These are phyloP conservation scores for Epizoanthus fatuus DNA, from an alignment of 92 coral and sea anemone species.

Conservation along the genomic window DNA sequence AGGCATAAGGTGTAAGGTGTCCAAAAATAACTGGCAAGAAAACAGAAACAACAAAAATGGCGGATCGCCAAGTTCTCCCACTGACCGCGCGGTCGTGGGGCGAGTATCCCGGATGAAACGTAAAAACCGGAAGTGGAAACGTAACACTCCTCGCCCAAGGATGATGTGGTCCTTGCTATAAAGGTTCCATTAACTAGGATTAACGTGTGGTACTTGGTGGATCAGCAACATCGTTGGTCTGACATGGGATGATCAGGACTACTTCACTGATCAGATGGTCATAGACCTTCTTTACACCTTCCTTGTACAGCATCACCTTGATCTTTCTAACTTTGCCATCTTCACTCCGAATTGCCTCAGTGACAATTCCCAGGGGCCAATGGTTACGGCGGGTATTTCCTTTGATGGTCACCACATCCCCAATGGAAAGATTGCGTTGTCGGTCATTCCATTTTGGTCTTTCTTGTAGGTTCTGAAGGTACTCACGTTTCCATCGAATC, in stretches of 20 bases:
- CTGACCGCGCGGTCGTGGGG: no score
- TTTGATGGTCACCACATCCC: not conserved
- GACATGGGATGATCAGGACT: constrained; percentile 1
- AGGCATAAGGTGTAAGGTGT: no score
- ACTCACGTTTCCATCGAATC: not conserved
- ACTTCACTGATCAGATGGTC: constrained; percentile 1
- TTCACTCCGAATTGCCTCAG: not conserved
- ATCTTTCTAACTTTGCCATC: constrained; percentile 22
- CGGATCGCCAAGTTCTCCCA: no score
- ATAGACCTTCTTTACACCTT: constrained; percentile 9
- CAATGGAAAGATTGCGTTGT: not conserved
- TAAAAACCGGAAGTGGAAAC: no score
- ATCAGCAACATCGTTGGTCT: not conserved
- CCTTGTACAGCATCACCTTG: not conserved
- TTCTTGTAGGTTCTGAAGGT: not conserved
- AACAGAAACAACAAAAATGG: no score
- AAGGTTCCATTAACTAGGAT: not conserved
- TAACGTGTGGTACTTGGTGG: no score
- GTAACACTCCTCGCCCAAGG: constrained; percentile 27
- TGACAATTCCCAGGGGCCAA: constrained; percentile 16
- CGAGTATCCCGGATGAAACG: no score
- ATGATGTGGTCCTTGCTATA: not conserved
- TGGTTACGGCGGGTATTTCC: not conserved
- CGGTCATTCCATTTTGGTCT: constrained; percentile 7
- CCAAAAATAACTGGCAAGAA: no score